A percentile compares a stretch with the other conserved stretches of the same genome.
These are phyloP conservation scores for Agrochola macilenta DNA, from an alignment of 2,888 invertebrate genomes.

Conservation along the genomic window DNA sequence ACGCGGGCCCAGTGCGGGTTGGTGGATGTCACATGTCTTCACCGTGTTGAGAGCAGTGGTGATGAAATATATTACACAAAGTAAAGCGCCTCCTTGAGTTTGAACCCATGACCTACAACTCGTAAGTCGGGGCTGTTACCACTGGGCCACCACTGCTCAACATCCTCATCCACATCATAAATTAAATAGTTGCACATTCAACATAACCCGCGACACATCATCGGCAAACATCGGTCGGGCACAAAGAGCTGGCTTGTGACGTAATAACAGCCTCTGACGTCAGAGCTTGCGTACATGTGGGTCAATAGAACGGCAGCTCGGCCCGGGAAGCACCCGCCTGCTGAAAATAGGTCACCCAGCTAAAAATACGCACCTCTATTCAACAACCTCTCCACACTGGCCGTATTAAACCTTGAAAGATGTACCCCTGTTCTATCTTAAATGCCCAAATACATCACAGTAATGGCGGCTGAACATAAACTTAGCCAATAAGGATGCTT, in stretches of 20 bases:
- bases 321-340: constrained; percentile 83
- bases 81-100: too few relatives aligned
- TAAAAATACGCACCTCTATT: constrained; percentile 81
- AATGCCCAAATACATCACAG: constrained; percentile 66
- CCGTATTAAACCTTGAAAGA: constrained; percentile 56
- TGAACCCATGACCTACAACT: too few relatives aligned
- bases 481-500: constrained; percentile 71
- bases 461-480: constrained; percentile 70
- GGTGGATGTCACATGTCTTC: too few relatives aligned
- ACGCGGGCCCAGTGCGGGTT: too few relatives aligned
- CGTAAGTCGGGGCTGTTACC: too few relatives aligned
- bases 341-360: constrained; percentile 84
- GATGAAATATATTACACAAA: too few relatives aligned
- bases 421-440: constrained; percentile 63
- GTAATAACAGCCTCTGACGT: constrained; percentile 84
- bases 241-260: constrained; percentile 82
- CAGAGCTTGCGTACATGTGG: constrained; percentile 87
- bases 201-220: constrained; percentile 58
- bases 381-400: constrained; percentile 64
- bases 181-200: constrained; percentile 39
- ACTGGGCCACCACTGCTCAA: background rate
- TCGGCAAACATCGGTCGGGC: constrained; percentile 67
- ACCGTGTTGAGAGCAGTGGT: too few relatives aligned
- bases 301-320: constrained; percentile 85
- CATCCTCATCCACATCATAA: constrained; percentile 23